A percentile compares a stretch with the other conserved stretches of the same genome.
phyloP scores from a whole-genome alignment of 2,113 vertebrate genomes.

The Propithecus coquereli region DNA sequence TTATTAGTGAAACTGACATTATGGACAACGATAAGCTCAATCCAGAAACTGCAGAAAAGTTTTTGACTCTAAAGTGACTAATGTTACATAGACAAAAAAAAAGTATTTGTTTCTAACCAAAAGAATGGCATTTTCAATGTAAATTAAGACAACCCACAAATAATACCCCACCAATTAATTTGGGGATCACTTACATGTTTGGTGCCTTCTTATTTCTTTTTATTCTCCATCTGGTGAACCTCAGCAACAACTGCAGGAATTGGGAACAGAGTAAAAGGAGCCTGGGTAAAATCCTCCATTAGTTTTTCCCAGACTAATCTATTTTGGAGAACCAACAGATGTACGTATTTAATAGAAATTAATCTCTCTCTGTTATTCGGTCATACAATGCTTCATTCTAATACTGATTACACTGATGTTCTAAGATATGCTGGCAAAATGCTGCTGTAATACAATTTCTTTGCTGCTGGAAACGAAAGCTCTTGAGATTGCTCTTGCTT shows the following conservation, averaged over 20 bases:
- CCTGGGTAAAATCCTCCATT: conserved; percentile 1
- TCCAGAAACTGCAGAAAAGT: not conserved
- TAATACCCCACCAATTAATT: not conserved
- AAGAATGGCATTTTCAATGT: not conserved
- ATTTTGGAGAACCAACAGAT: conserved; percentile 25
- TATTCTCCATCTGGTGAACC: not conserved
- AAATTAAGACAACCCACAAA: conserved; percentile 46
- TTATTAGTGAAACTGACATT: not conserved
- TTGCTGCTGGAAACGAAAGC: conserved; percentile 59
- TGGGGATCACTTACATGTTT: not conserved
- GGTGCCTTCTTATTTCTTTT: not conserved
- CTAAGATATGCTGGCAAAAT: conserved; percentile 46
- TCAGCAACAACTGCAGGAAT: not conserved
- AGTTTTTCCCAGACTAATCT: not conserved
- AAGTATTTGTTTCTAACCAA: not conserved
- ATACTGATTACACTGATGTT: conserved; percentile 51
- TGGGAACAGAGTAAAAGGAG: not conserved
- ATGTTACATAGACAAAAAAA: conserved; percentile 2
- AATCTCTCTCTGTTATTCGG: conserved; percentile 55
- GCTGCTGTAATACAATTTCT: conserved; percentile 56
- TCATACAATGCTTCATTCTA: conserved; percentile 58
- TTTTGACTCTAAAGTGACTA: not conserved
- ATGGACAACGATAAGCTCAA: not conserved
- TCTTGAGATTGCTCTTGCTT: conserved; percentile 59
- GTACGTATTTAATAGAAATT: conserved; percentile 58